Base-by-base conservation (phyloP, 1,140 invertebrate species). In the Druon quercuslanigerum region DNA sequence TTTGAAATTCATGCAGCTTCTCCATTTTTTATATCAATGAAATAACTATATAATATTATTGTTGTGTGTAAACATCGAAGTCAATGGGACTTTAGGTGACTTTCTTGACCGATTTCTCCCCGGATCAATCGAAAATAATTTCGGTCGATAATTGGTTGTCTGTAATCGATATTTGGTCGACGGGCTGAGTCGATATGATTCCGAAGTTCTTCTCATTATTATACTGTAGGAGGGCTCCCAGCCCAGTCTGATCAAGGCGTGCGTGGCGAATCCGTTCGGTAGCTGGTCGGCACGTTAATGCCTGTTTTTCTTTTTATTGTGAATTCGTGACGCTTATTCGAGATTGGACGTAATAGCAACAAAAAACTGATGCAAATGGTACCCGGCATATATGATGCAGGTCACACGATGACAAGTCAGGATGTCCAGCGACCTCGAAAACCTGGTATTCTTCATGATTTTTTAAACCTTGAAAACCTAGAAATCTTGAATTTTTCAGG, bases 261-360 rank as follows among this genome's bases (percentile, higher is more conserved):
- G 57, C 57, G 57, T 66, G 57, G 57, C 57, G 13, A 66, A 66
- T 66, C 33, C 11, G n/a, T 19, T 56, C 54, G 54, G 54, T 56
- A 56, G 54, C 40, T 40, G 40, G 40, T 9, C 54, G 17, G 54
- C 54, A 8, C 5, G 16, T 8, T 56, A 19, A 19, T 54, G 17
- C n/a, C 20, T 66, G 25, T 33, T 66, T 66, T 33, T 33, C 12
- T 66, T 66, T 40, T 66, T 66, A 66, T 25, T 40, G 12, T 16
- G 0, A 40, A 66, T 66, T 66, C 57, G 40, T 5, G 57, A 66
- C 54, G 8, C 25, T 57, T 20, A 57, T 57, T 20, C 17, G 54
- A 57, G 19, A 57, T 17, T 25, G 20, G 20, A 16, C 12, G 25
- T 40, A 66, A 66, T 40, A 25, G 13, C 5, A 4, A 66, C n/a